Evolutionary conservation across 2,113 vertebrate species (phyloP).

Genomic region (Merops nubicus): DNA sequence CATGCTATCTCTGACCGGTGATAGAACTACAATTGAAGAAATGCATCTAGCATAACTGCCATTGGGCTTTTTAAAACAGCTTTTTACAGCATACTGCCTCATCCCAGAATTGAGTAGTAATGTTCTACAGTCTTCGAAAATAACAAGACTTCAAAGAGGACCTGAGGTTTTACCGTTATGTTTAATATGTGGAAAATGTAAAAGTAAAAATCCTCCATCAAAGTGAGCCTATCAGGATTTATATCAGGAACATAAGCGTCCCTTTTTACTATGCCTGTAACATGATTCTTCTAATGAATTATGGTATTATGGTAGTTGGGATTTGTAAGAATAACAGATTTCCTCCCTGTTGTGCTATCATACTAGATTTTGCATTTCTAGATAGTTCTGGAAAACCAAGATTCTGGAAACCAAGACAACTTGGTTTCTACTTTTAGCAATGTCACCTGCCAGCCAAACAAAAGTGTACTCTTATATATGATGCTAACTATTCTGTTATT

Average conservation of each 20-base stretch:
- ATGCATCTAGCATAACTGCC: neutral
- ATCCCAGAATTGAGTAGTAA: neutral
- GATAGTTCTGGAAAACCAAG: neutral
- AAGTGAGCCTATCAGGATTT: neutral
- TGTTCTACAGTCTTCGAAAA: neutral
- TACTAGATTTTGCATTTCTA: neutral
- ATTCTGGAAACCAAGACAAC: too few relatives aligned
- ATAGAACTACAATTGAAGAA: neutral
- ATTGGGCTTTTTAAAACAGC: neutral
- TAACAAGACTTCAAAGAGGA: neutral
- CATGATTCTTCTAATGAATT: neutral
- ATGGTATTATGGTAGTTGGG: neutral
- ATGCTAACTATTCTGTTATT: neutral
- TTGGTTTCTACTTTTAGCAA: neutral
- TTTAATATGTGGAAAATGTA: neutral
- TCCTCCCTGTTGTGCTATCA: neutral
- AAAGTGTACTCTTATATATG: neutral
- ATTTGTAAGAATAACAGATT: neutral
- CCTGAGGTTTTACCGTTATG: neutral
- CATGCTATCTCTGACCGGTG: neutral
- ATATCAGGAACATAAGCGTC: neutral
- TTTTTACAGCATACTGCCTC: neutral
- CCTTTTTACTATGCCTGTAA: neutral
- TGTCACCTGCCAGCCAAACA: neutral
- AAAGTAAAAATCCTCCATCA: neutral